A percentile compares a stretch with the other conserved stretches of the same genome.
Conservation (phyloP, 1,140 invertebrate genomes). For the Liolophura sinensis region DNA sequence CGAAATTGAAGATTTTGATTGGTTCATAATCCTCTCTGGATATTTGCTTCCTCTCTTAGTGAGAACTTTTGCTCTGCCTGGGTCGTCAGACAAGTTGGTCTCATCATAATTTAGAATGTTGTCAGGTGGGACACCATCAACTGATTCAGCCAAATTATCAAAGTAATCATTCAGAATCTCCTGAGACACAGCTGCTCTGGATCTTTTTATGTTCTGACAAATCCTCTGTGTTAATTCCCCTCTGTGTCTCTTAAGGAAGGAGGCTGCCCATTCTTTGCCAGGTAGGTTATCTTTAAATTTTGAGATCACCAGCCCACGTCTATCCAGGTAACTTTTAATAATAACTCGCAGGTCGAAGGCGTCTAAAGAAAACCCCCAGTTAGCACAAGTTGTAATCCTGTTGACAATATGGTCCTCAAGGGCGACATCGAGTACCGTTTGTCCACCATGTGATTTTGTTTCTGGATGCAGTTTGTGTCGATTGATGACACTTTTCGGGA, state of each 20-base stretch:
- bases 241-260: slow-evolving; percentile 1
- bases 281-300: slow-evolving; percentile 5
- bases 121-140: background rate
- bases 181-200: slow-evolving; percentile 1
- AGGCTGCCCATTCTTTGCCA: slow-evolving; percentile 5
- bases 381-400: background rate
- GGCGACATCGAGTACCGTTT: slow-evolving; percentile 9
- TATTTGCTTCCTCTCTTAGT: slow-evolving; percentile 45
- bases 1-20: slow-evolving; percentile 39
- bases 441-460: slow-evolving; percentile 14
- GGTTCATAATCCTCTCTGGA: slow-evolving; percentile 44
- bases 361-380: slow-evolving; percentile 6
- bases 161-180: background rate
- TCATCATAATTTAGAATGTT: slow-evolving; percentile 2
- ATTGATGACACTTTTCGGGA: no score
- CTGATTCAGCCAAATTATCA: background rate
- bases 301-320: background rate
- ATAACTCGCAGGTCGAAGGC: background rate
- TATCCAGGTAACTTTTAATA: background rate
- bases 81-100: slow-evolving; percentile 28
- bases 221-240: background rate
- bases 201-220: slow-evolving; percentile 11
- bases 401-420: slow-evolving; percentile 34
- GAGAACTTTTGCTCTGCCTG: slow-evolving; percentile 37
- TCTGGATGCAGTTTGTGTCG: no score